Percentiles rank a stretch among this genome's conserved stretches.
These are phyloP conservation scores for Echinarachnius parma DNA, from an alignment of 53 echinoderm and acorn worm species.

Conservation along the genomic window DNA sequence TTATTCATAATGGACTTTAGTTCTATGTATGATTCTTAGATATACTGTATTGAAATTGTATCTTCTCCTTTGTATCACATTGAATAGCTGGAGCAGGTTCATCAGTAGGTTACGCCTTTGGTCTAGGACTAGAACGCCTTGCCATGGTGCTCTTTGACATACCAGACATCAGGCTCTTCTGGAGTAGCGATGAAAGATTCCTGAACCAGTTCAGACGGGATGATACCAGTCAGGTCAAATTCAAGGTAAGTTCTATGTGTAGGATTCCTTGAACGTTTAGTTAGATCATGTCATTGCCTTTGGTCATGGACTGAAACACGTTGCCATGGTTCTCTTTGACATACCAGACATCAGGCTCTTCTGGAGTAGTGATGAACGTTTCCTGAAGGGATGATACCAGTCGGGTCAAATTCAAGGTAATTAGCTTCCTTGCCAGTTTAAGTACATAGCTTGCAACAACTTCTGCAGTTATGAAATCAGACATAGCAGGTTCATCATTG, in stretches of 20 bases:
- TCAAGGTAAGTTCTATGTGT: slow-evolving; percentile 82
- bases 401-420: slow-evolving; percentile 89
- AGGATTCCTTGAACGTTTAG: too few species aligned
- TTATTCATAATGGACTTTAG: not conserved
- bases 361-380: slow-evolving; percentile 86
- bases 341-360: slow-evolving; percentile 95
- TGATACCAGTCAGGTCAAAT: slow-evolving; percentile 67
- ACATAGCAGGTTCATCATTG: too few species aligned
- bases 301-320: slow-evolving; percentile 85
- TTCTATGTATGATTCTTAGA: not conserved
- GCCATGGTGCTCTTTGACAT: slow-evolving; percentile 89
- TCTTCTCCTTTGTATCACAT: too few species aligned
- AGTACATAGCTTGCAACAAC: too few species aligned
- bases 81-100: slow-evolving; percentile 86
- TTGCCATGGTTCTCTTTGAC: slow-evolving; percentile 83
- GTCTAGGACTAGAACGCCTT: slow-evolving; percentile 85
- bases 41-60: too few species aligned
- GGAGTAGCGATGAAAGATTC: slow-evolving; percentile 82
- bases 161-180: slow-evolving; percentile 92
- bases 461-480: too few species aligned
- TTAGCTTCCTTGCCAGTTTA: too few species aligned
- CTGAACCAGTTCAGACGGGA: slow-evolving; percentile 66
- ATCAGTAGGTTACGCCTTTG: slow-evolving; percentile 97
- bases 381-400: slow-evolving; percentile 58
- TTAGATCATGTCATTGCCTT: too few species aligned